These are phyloP conservation scores for Cyanoderma ruficeps DNA, from an alignment of 2,113 vertebrate genomes.

Conservation along the genomic window DNA sequence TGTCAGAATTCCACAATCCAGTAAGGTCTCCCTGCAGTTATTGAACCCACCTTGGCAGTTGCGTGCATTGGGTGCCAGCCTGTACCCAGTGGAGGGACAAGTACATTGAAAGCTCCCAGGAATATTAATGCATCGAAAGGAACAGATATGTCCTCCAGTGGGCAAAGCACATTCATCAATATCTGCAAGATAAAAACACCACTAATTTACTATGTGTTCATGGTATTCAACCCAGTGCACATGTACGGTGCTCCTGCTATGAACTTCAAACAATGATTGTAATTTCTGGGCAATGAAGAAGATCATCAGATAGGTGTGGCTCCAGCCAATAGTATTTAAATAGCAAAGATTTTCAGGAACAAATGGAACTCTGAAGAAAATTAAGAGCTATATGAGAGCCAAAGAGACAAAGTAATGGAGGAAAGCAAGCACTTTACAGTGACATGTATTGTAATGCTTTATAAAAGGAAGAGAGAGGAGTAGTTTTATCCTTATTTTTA, in stretches of 20 bases:
- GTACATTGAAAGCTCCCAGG: conserved; percentile 94
- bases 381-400: background rate
- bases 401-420: background rate
- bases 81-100: conserved; percentile 87
- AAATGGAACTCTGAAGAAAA: background rate
- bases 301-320: background rate
- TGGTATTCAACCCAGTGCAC: background rate
- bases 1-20: background rate
- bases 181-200: conserved; percentile 73
- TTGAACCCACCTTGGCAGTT: conserved; percentile 88
- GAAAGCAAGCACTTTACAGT: background rate
- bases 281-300: background rate
- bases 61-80: conserved; percentile 88
- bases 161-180: conserved; percentile 97
- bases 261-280: background rate
- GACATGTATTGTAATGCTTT: background rate
- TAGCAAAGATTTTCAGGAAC: background rate
- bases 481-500: background rate
- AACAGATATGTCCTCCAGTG: conserved; percentile 94
- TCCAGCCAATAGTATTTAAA: background rate
- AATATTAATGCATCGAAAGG: conserved; percentile 87
- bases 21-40: background rate
- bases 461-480: background rate
- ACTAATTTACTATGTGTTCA: background rate
- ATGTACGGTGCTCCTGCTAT: fast-evolving